phyloP scores from a whole-genome alignment of 2,797 vertebrate genomes.

The Muscicapa striata region DNA sequence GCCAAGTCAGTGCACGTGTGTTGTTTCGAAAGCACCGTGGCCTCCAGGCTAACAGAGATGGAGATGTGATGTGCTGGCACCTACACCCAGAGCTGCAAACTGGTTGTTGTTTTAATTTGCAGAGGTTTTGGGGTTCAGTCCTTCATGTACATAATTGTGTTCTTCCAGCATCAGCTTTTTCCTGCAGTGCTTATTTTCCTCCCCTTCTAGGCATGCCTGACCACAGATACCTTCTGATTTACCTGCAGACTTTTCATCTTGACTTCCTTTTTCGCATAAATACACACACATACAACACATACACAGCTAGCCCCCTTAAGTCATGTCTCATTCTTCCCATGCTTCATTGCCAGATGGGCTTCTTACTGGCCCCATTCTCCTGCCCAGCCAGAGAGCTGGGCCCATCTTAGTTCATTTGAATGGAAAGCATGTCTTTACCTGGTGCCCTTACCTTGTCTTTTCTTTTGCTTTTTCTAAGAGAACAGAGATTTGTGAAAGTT shows the following conservation, averaged over 20 bases:
- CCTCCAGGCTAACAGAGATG: not conserved
- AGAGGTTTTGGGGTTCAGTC: not conserved
- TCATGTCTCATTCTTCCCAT: not conserved
- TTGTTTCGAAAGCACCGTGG: not conserved
- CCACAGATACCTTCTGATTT: not conserved
- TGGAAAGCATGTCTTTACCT: not conserved
- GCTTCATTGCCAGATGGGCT: not conserved
- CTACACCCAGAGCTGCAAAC: not conserved
- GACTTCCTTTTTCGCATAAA: not conserved
- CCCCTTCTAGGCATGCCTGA: not conserved
- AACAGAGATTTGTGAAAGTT: not conserved
- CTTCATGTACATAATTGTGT: accelerated
- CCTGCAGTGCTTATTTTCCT: accelerated
- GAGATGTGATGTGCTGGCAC: accelerated
- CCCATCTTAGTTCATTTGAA: not conserved
- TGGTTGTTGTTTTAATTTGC: not conserved
- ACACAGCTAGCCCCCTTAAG: not conserved
- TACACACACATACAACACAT: accelerated
- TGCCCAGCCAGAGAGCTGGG: not conserved
- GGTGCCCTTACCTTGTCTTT: not conserved
- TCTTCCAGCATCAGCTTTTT: not conserved
- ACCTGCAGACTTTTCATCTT: not conserved
- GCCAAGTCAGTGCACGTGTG: accelerated
- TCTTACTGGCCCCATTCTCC: not conserved
- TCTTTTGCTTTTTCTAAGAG: not conserved